Conservation (phyloP, 2,888 invertebrate genomes). For the Taphrorychus bicolor region DNA sequence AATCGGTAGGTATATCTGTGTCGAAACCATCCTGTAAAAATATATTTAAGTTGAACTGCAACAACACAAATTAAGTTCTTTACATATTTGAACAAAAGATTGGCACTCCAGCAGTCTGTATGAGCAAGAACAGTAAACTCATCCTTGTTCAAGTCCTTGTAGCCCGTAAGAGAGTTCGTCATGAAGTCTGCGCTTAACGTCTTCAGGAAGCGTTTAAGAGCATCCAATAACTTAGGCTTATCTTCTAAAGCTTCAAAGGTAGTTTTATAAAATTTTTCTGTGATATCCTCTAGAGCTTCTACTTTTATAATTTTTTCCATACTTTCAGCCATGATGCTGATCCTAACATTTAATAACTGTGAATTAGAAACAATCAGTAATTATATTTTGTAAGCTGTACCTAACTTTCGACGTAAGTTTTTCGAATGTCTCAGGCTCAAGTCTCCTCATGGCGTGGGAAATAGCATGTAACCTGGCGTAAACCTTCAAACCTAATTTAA, state of each 20-base stretch:
- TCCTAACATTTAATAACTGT: neutral
- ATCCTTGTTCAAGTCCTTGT: neutral
- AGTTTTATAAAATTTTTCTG: neutral
- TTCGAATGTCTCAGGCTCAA: constrained; percentile 24
- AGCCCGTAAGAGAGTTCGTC: neutral
- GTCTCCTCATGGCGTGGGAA: constrained; percentile 31
- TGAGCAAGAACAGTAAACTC: constrained; percentile 42
- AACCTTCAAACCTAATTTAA: constrained; percentile 22
- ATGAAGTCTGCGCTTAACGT: neutral
- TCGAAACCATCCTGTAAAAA: constrained; percentile 33
- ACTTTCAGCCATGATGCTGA: neutral
- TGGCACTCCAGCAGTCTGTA: constrained; percentile 51
- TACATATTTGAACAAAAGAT: constrained; percentile 46
- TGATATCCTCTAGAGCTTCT: neutral
- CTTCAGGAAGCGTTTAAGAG: neutral
- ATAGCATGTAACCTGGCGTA: constrained; percentile 36
- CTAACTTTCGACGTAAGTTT: constrained; percentile 14
- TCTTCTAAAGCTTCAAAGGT: constrained; percentile 9
- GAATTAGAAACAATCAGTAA: neutral
- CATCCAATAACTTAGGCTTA: constrained; percentile 9
- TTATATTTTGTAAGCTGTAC: neutral
- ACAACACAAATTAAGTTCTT: neutral
- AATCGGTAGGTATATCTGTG: constrained; percentile 41
- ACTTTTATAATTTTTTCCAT: neutral
- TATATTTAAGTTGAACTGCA: neutral